These are phyloP conservation scores for Colletes collaris DNA, from an alignment of 2,888 invertebrate species.

Conservation along the genomic window DNA sequence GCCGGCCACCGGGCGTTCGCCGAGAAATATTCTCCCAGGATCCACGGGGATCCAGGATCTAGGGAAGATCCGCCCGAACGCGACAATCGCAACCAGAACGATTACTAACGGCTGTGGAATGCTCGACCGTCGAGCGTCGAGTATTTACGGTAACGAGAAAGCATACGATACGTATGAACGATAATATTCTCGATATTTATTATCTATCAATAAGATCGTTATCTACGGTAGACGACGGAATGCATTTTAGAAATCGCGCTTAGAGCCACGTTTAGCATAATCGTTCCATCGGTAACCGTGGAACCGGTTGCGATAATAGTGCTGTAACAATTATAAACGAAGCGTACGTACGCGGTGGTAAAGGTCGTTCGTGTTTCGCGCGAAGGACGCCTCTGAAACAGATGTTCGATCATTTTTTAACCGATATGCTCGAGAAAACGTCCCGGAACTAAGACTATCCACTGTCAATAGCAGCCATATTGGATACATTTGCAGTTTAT, in stretches of 20 bases:
- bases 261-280: constrained; percentile 54
- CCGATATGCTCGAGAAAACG: not conserved
- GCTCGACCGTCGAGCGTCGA: not conserved
- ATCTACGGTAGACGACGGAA: constrained; percentile 25
- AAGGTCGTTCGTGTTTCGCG: constrained; percentile 54
- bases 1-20: constrained; percentile 27
- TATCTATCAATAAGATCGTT: constrained; percentile 51
- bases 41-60: not conserved
- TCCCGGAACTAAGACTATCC: too few relatives aligned
- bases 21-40: constrained; percentile 16
- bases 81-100: not conserved
- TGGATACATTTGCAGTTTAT: too few relatives aligned
- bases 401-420: not conserved
- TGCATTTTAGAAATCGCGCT: constrained; percentile 37
- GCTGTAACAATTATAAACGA: constrained; percentile 54
- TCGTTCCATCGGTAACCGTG: constrained; percentile 47
- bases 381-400: constrained; percentile 32
- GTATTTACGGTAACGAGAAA: constrained; percentile 8
- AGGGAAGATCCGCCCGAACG: not conserved
- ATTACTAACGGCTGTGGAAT: constrained; percentile 43
- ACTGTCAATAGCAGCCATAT: too few relatives aligned
- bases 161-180: constrained; percentile 1
- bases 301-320: constrained; percentile 61
- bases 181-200: constrained; percentile 24
- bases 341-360: constrained; percentile 42